Conservation (phyloP, 2,888 invertebrate species). For the Lutraria lutraria region DNA sequence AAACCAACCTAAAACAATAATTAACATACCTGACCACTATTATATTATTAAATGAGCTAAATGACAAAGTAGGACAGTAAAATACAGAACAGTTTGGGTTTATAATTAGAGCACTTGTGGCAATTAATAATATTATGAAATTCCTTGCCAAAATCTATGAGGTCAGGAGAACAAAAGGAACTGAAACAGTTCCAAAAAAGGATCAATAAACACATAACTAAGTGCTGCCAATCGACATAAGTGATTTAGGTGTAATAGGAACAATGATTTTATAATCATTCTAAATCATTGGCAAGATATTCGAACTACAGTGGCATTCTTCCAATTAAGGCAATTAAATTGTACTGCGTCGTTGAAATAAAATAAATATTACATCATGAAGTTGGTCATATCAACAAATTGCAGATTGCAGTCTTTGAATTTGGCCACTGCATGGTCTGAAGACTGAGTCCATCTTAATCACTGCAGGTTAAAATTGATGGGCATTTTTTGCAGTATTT, state of each 20-base stretch:
- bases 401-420: too few relatives aligned
- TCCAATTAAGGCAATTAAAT: not conserved
- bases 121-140: conserved; percentile 11
- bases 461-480: too few relatives aligned
- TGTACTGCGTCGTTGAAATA: conserved; percentile 8
- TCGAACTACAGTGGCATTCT: not conserved
- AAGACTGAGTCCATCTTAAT: too few relatives aligned
- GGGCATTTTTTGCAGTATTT: too few relatives aligned
- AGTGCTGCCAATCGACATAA: not conserved
- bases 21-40: not conserved
- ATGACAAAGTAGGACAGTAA: too few relatives aligned
- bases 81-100: not conserved
- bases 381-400: not conserved
- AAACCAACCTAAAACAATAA: not conserved
- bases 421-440: too few relatives aligned
- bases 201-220: not conserved
- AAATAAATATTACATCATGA: not conserved
- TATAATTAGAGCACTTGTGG: not conserved
- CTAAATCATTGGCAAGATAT: not conserved
- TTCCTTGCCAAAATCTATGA: not conserved
- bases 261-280: not conserved
- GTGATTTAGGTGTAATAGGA: not conserved
- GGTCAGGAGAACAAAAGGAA: not conserved
- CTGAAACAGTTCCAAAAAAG: not conserved
- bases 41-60: too few relatives aligned